Evolutionary conservation across 2,888 invertebrate species (phyloP), one percentile per base, ranked within the genome.

Genomic region (Dastarcus helophoroides): DNA sequence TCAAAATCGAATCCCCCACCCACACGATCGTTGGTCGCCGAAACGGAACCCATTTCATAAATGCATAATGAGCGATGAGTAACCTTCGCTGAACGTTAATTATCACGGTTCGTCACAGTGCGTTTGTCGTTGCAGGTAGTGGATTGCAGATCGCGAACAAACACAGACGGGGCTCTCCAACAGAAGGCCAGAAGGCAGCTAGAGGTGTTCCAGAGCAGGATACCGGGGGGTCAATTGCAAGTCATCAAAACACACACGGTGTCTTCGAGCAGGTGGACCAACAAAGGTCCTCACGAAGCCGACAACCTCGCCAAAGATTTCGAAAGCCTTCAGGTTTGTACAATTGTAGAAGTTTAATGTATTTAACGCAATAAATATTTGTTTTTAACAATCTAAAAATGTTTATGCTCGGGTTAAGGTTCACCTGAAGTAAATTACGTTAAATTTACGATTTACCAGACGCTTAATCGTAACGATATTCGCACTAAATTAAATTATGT

Each of bases 201-300:
- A 65, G 80, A 81, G 60, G 79, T 81, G 46, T 67, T 79, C 42
- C 71, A 79, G 51, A 71, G 76, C 30, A 75, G 73, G 53, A 72
- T 71, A 37, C 75, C 79, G 24, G 75, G 74, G 4, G 73, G 77
- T 26, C 70, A 71, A 15, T 64, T 81, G 50, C 77, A 79, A 48
- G 79, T 81, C 39, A 71, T 81, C 64, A 73, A 79, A 44, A 74
- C 79, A 57, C 73, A 58, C 25, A 54, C 58, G 22, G 54, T 56
- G 12, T 55, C 58, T 13, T 56, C 53, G 36, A 60, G 58, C 41
- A 41, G 53, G 27, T 56, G 56, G 56, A 44, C 47, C 9, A 43
- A 39, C 13, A 48, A 44, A 17, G 30, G 26, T 7, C 6, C 19
- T 7, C 29, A 21, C 12, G 29, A 29, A 15, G 21, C 14, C 10